Evolutionary conservation across 53 echinoderm and acorn worm species (phyloP), one percentile per base, ranked within the genome.

Genomic region (Antedon mediterranea): DNA sequence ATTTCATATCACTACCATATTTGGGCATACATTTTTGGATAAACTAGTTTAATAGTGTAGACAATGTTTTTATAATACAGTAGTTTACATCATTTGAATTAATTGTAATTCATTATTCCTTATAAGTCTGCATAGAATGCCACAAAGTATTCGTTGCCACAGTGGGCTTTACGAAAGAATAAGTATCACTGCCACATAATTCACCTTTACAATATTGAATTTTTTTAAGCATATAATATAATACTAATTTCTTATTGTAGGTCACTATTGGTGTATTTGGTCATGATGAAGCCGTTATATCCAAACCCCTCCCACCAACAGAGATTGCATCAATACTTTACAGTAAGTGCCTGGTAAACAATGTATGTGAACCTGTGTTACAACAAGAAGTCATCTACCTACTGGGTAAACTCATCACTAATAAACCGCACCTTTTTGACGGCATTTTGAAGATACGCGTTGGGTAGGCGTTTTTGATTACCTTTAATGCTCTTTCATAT

Each of bases 371-470:
- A 79, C 84, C 91, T 0, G 97, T 97, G 31, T 85, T 97, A 73
- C 97, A 97, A 73, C 97, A 97, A 28, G 97, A 97, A 76, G 85
- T 97, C 72, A 84, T 97, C 76, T 92, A 92, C 33, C 84, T 86
- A 29, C 77, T 97, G 41, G 92, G 87, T 73, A 97, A 92, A 72
- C 79, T 97, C n/a, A 89, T 92, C 23, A 43, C 73, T 0, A 88
- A 81, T 71, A 74, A 84, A 20, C 88, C 86, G 0, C 41, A 84
- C 13, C 92, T 97, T 28, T 97, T 97, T 82, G 74, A 77, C 29
- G 90, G 90, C 32, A 93, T 97, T 77, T 86, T 97, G 80, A 97
- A 92, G 86, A 88, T 97, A 11, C 83, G 97, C 41, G 84, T 92
- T 42, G 97, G 97, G 97, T 97, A 57, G 84, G 92, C 15, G 30